Evolutionary conservation across 2,113 vertebrate genomes (phyloP).

Genomic region (Numida meleagris): DNA sequence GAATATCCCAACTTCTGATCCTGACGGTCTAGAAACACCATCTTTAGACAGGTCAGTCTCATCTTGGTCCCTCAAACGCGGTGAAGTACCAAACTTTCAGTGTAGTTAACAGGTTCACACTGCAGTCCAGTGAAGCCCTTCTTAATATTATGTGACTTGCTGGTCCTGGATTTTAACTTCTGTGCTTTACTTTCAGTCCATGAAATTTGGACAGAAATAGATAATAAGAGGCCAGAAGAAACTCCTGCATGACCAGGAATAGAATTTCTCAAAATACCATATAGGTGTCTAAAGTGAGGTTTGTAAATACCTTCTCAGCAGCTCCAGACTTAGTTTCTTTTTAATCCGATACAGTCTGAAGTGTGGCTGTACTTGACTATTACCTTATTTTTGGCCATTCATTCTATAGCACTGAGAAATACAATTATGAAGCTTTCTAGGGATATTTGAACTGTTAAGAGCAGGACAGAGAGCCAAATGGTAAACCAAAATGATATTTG

Average conservation of each 20-base stretch:
- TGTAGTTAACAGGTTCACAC: background rate
- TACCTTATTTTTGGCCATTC: background rate
- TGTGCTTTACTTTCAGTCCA: background rate
- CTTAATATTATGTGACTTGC: background rate
- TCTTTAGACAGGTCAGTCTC: background rate
- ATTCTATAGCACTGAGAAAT: background rate
- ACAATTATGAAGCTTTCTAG: background rate
- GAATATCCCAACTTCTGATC: background rate
- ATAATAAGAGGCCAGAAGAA: background rate
- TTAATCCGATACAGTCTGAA: accelerated
- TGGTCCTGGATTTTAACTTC: background rate
- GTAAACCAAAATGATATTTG: background rate
- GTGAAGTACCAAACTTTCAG: background rate
- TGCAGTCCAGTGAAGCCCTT: background rate
- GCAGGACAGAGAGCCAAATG: background rate
- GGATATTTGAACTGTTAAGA: background rate
- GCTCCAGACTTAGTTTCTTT: background rate
- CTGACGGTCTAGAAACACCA: background rate
- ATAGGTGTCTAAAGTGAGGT: background rate
- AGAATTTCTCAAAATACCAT: background rate
- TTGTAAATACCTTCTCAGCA: background rate
- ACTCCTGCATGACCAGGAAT: accelerated
- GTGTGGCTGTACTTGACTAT: background rate
- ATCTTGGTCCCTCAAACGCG: background rate
- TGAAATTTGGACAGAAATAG: background rate